Conservation (phyloP, 2,888 invertebrate species). For the Platerodrilus igneus region DNA sequence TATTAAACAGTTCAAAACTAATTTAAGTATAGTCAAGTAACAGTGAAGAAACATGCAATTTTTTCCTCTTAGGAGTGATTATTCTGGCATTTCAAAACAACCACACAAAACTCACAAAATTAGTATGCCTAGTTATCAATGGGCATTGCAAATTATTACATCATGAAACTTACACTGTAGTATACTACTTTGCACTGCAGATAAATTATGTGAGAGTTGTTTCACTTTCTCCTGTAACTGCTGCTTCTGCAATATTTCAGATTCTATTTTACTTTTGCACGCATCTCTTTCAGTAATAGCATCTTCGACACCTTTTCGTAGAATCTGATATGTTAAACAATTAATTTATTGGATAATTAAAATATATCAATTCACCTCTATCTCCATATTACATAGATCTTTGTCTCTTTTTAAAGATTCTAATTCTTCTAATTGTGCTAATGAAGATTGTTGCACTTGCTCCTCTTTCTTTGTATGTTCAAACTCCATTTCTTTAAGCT, state of each 20-base stretch:
- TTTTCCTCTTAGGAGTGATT: too few species aligned
- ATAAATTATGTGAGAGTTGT: constrained; percentile 35
- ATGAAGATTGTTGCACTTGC: constrained; percentile 45
- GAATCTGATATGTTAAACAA: constrained; percentile 57
- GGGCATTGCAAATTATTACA: background rate
- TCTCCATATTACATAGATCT: constrained; percentile 44
- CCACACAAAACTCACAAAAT: background rate
- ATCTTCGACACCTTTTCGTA: constrained; percentile 60
- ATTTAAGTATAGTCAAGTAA: too few species aligned
- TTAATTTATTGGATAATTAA: background rate
- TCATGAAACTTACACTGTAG: constrained; percentile 37
- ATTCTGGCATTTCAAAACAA: too few species aligned
- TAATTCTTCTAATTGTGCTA: constrained; percentile 37
- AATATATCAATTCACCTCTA: too few species aligned
- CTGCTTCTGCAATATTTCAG: constrained; percentile 63
- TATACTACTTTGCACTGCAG: constrained; percentile 46
- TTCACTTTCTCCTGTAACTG: constrained; percentile 47
- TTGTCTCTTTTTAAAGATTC: constrained; percentile 40
- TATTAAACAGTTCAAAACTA: too few species aligned
- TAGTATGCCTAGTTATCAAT: constrained; percentile 1
- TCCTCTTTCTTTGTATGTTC: constrained; percentile 47
- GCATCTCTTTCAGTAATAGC: constrained; percentile 59
- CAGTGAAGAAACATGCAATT: too few species aligned
- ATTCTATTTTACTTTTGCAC: constrained; percentile 62
- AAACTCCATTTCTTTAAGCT: constrained; percentile 46